Evolutionary conservation across 2,797 vertebrate species (phyloP).

Genomic region (Pampus argenteus): DNA sequence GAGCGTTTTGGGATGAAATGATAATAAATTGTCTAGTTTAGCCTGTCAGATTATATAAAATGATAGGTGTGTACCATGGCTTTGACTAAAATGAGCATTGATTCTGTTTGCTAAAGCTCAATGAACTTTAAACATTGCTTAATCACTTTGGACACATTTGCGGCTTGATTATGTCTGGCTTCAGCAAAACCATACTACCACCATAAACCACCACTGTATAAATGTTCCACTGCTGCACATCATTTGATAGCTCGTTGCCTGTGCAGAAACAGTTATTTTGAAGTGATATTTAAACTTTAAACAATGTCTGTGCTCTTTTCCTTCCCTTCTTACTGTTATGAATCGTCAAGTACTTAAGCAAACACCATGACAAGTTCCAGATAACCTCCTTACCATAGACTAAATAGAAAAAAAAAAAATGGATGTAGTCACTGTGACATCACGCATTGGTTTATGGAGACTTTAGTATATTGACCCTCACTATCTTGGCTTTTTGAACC

Average conservation of each 20-base stretch:
- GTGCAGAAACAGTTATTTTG: neutral
- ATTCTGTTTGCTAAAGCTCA: conserved; percentile 1
- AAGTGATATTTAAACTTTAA: conserved; percentile 7
- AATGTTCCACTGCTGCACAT: neutral
- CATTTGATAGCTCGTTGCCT: neutral
- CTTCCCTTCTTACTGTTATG: conserved; percentile 22
- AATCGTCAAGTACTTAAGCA: conserved; percentile 1
- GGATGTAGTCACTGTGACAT: too few species aligned
- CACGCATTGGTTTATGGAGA: too few species aligned
- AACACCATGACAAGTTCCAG: conserved; percentile 21
- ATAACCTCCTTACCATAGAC: conserved; percentile 21
- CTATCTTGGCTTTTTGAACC: too few species aligned
- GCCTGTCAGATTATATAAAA: conserved; percentile 14
- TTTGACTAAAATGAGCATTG: conserved; percentile 11
- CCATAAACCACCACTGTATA: neutral
- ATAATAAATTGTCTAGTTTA: conserved; percentile 9
- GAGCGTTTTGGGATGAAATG: conserved; percentile 18
- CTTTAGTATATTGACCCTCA: too few species aligned
- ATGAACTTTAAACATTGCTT: conserved; percentile 12
- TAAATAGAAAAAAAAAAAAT: too few species aligned
- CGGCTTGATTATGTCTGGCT: conserved; percentile 4
- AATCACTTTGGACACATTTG: conserved; percentile 25
- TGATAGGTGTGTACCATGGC: neutral
- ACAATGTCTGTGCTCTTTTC: conserved; percentile 11
- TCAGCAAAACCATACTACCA: conserved; percentile 3